Evolutionary conservation across 1,140 invertebrate species (phyloP), one percentile per base, ranked within the genome.

Genomic region (Lucilia sericata): DNA sequence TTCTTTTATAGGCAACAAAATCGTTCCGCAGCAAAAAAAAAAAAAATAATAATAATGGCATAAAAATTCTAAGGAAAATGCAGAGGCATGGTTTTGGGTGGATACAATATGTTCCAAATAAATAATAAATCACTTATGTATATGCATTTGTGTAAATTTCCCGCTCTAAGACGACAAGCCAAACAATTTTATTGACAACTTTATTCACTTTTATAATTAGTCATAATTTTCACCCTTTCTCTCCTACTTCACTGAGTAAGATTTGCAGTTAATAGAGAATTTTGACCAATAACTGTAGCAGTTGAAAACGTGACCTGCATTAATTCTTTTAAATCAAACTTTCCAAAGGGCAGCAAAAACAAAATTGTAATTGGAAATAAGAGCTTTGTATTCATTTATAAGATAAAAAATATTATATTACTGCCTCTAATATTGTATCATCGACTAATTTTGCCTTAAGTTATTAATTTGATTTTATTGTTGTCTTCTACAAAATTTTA

Each of bases 251-350:
- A 12, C 51, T 55, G 51, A n/a, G 5, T 42, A 42, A 42, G 42
- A 55, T 55, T 55, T 55, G 17, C 5, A 55, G 17, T 55, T 12
- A 12, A 55, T 70, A 60, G 2, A 8, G 65, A 70, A 17, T 55
- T 55, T 70, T 70, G 65, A 70, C 65, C 65, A 70, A 25, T 70
- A 70, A 70, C 65, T 21, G n/a, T 21, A 25, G 12, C 65, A 70
- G n/a, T 70, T 70, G 65, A 21, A 70, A 70, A 70, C 65, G 65
- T 70, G 65, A 19, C 65, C 9, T 70, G 65, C 65, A 70, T 70
- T 70, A 70, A 70, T 70, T 70, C 12, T 70, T 12, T 19, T 55
- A 42, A 42, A 42, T 42, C 42, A 42, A 42, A 42, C 42, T 42
- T 42, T 42, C 42, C 42, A 42, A 42, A 42, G 5, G 10, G 42